phyloP scores from a whole-genome alignment of 2,797 vertebrate species.

The Emydoidea blandingii region DNA sequence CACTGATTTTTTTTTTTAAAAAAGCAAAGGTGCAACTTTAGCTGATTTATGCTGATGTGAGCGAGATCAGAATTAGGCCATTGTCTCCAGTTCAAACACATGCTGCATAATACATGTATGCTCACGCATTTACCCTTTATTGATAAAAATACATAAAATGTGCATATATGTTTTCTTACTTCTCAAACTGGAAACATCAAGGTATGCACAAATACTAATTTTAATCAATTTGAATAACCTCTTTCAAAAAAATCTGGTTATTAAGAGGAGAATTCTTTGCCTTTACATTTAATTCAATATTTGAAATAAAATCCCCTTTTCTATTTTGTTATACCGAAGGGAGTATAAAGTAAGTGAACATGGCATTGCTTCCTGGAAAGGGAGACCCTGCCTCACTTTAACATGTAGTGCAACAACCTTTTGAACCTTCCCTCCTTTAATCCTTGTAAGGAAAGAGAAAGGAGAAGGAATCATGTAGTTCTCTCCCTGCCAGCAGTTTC shows the following conservation, averaged over 20 bases:
- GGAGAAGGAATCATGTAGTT: constrained; percentile 79
- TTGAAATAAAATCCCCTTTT: constrained; percentile 34
- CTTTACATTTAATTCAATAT: constrained; percentile 36
- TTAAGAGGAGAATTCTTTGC: constrained; percentile 45
- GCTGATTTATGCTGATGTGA: background rate
- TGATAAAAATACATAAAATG: background rate
- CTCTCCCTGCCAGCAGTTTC: constrained; percentile 76
- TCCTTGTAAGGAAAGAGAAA: constrained; percentile 76
- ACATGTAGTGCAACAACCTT: constrained; percentile 75
- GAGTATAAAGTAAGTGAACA: constrained; percentile 61
- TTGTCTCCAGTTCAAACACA: rapidly evolving
- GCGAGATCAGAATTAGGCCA: background rate
- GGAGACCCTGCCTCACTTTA: constrained; percentile 57
- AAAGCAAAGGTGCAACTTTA: rapidly evolving
- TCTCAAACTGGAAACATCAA: constrained; percentile 38
- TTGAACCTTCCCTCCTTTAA: constrained; percentile 79
- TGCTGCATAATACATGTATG: background rate
- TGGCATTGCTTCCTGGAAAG: constrained; percentile 59
- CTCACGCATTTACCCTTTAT: background rate
- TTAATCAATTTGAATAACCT: constrained; percentile 44
- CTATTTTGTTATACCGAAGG: constrained; percentile 50
- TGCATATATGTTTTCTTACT: background rate
- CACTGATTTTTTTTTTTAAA: background rate
- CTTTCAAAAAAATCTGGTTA: constrained; percentile 19
- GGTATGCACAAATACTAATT: constrained; percentile 20